Conservation (phyloP, 1,140 invertebrate genomes). For the Drosophila baimaii region DNA sequence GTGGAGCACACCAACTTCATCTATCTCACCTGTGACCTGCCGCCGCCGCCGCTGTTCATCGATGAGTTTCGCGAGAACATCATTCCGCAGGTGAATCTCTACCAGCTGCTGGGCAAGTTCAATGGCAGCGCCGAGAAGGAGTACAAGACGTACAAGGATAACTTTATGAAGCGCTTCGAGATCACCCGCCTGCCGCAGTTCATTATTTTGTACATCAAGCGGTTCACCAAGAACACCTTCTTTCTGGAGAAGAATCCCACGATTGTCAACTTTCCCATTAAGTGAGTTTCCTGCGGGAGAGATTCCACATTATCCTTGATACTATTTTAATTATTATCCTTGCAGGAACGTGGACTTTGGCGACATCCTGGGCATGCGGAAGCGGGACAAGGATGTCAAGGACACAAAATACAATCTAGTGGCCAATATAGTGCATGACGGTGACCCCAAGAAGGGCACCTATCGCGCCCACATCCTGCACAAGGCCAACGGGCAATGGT, state of each 20-base stretch:
- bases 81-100: constrained; percentile 98
- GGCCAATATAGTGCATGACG: constrained; percentile 99
- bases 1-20: constrained; percentile 96
- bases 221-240: constrained; percentile 99
- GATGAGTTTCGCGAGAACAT: constrained; percentile 99
- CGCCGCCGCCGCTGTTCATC: constrained; percentile 97
- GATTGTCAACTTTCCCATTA: constrained; percentile 99
- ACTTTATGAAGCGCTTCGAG: constrained; percentile 98
- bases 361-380: constrained; percentile 95
- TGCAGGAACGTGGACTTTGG: constrained; percentile 98
- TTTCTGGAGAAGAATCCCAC: constrained; percentile 99
- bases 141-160: constrained; percentile 99
- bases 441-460: constrained; percentile 96
- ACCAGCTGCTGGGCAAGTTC: constrained; percentile 96
- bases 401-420: constrained; percentile 97
- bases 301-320: too few relatives aligned
- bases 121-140: constrained; percentile 98
- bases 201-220: constrained; percentile 98
- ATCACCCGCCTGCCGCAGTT: constrained; percentile 97
- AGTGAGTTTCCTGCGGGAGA: constrained; percentile 90
- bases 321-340: too few relatives aligned
- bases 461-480: constrained; percentile 98
- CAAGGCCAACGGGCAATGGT: constrained; percentile 93
- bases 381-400: constrained; percentile 89
- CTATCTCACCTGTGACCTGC: constrained; percentile 98